Evolutionary conservation across 2,888 invertebrate species (phyloP), one percentile per base, ranked within the genome.

Genomic region (Neoitamus cyanurus): DNA sequence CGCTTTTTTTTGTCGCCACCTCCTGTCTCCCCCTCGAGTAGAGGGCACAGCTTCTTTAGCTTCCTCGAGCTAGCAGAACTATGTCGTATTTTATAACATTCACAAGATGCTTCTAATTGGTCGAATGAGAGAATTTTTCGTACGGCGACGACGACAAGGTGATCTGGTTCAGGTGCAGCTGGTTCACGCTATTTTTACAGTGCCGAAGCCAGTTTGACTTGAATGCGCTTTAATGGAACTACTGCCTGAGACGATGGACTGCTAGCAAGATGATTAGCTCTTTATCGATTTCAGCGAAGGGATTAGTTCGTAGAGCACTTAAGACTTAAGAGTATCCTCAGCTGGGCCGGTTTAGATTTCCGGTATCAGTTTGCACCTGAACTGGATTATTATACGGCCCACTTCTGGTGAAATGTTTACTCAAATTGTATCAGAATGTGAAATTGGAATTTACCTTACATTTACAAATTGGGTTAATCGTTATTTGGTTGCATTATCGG

Each of bases 51-150:
- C 25, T 9, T 58, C 25, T 25, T 58, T 58, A 25, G 20, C 15
- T 7, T 9, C n/a, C n/a, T n/a, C n/a, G n/a, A n/a, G n/a, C n/a
- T 6, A 58, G 20, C 3, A 48, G 30, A 25, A 46, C n/a, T 11
- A 20, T 68, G 82, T 69, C 82, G 69, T 82, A 37, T 82, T 82
- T 69, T 69, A 36, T 37, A 82, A 82, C 68, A 82, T 34, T 82
- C 82, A 25, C 36, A 30, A 36, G 69, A 68, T 69, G 36, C 69
- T 69, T 28, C 82, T 82, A 82, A 82, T 82, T 82, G 82, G 69
- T 20, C 82, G 25, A 31, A 34, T 82, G 68, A 37, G 69, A 80
- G 13, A 82, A 36, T 69, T 58, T 80, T 34, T 30, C 20, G 20
- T 7, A 58, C 11, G 3, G n/a, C 20, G 46, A 31, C 58, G 58